Percentiles rank a stretch among this genome's conserved stretches.
Evolutionary conservation across 2,113 vertebrate species (phyloP).

Genomic region (Campylorhamphus procurvoides): DNA sequence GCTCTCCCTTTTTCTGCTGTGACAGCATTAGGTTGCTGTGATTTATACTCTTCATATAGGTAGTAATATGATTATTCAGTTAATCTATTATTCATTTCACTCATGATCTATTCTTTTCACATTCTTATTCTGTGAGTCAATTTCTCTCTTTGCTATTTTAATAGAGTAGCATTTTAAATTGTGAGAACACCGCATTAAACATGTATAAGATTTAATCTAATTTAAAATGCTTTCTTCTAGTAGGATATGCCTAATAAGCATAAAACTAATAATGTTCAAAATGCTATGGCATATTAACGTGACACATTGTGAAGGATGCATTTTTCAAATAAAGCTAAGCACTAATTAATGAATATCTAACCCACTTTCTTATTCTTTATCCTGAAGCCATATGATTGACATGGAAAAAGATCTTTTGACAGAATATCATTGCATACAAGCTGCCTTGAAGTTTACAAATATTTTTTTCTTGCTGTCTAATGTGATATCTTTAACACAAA

Average conservation of each 20-base stretch:
- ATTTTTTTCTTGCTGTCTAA: not conserved
- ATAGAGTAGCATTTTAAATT: constrained; percentile 76
- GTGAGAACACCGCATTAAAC: constrained; percentile 78
- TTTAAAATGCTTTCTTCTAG: constrained; percentile 69
- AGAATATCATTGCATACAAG: not conserved
- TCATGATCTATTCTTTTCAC: constrained; percentile 69
- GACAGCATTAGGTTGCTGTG: constrained; percentile 53
- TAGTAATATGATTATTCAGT: constrained; percentile 73
- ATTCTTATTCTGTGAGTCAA: constrained; percentile 55
- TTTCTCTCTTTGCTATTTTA: constrained; percentile 70
- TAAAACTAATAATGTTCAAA: constrained; percentile 54
- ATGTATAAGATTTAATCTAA: constrained; percentile 81
- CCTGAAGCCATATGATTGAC: not conserved
- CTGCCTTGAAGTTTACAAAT: constrained; percentile 15
- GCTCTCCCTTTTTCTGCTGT: constrained; percentile 40
- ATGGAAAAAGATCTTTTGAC: not conserved
- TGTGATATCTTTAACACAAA: not conserved
- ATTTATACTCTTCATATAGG: constrained; percentile 74
- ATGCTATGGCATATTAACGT: constrained; percentile 19
- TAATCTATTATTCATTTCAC: constrained; percentile 82
- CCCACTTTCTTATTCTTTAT: not conserved
- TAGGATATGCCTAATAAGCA: constrained; percentile 63
- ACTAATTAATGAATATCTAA: constrained; percentile 57
- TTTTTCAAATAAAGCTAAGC: constrained; percentile 15
- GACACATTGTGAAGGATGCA: not conserved